Base-by-base conservation (phyloP, 1,140 invertebrate species). In the Plectrocnemia conspersa region DNA sequence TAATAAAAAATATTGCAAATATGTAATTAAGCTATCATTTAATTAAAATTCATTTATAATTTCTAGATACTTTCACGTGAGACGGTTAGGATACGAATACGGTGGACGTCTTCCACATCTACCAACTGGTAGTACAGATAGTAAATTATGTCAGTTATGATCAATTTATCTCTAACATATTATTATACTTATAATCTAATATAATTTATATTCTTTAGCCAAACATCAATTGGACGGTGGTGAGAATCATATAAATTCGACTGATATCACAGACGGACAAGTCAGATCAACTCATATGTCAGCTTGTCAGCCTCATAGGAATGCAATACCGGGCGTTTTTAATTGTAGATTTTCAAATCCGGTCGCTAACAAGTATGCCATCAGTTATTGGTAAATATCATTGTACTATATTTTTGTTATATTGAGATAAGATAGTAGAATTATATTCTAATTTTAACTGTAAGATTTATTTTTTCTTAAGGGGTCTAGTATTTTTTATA, bases 331-430 rank as follows among this genome's bases (percentile, higher is more conserved):
- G 0, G 89, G 89, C 0, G 90, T 93, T 1, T 93, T 93, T 64
- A 93, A 92, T 67, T 93, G 91, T 67, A 78, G 89, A 25, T 90
- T 93, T 60, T 77, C 81, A 0, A 91, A 90, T 69, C 86, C 88
- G 4, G 69, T 77, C 59, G 70, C 62, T 46, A 70, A 66, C 18
- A 75, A 68, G 73, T 75, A 66, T 59, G 32, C 15, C n/a, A n/a
- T 6, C 10, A 42, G 19, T 16, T 18, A 29, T 24, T n/a, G n/a
- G n/a, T n/a, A n/a, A n/a, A n/a, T n/a, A n/a, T n/a, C n/a, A n/a
- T n/a, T n/a, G n/a, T n/a, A n/a, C n/a, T n/a, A n/a, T n/a, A n/a
- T n/a, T n/a, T n/a, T n/a, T n/a, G n/a, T n/a, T n/a, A n/a, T n/a
- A n/a, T n/a, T n/a, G n/a, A n/a, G n/a, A n/a, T n/a, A n/a, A n/a